phyloP scores from a whole-genome alignment of 2,888 invertebrate species.

The Coleophora deauratella region DNA sequence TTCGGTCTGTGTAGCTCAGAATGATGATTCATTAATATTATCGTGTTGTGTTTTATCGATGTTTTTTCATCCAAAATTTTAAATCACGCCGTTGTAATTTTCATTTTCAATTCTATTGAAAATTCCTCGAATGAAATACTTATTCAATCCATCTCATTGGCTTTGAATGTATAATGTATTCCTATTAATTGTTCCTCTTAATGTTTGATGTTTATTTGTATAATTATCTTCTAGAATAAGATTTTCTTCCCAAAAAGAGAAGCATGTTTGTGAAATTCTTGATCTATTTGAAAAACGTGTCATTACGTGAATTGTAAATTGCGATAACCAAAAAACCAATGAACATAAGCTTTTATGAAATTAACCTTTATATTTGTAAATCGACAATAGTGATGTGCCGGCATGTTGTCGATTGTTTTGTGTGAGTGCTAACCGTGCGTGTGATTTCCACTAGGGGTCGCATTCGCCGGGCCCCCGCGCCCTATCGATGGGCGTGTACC shows the following conservation, averaged over 20 bases:
- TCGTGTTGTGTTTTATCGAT: slow-evolving; percentile 40
- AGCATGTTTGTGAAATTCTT: slow-evolving; percentile 46
- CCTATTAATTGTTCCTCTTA: slow-evolving; percentile 8
- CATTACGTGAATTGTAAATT: slow-evolving; percentile 28
- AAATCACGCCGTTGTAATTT: too few relatives aligned
- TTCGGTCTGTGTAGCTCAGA: slow-evolving; percentile 62
- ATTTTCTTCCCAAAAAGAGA: slow-evolving; percentile 12
- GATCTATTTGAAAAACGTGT: slow-evolving; percentile 11
- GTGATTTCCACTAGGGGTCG: slow-evolving; percentile 83
- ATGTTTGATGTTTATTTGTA: slow-evolving; percentile 23
- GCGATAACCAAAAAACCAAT: slow-evolving; percentile 27
- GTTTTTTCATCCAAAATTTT: slow-evolving; percentile 6
- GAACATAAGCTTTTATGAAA: slow-evolving; percentile 43
- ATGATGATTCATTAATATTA: slow-evolving; percentile 39
- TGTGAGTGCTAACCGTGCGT: slow-evolving; percentile 77
- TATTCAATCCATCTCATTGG: slow-evolving; percentile 43
- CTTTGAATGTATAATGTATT: slow-evolving; percentile 63
- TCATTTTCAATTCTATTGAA: too few relatives aligned
- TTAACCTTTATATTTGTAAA: slow-evolving; percentile 4
- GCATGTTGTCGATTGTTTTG: slow-evolving; percentile 65
- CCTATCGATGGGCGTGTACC: slow-evolving; percentile 92
- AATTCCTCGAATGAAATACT: too few relatives aligned
- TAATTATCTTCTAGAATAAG: slow-evolving; percentile 17
- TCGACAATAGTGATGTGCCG: slow-evolving; percentile 36
- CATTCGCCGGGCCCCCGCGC: slow-evolving; percentile 94